Base-by-base conservation (phyloP, 1,140 invertebrate genomes). In the Bombus haemorrhoidalis region DNA sequence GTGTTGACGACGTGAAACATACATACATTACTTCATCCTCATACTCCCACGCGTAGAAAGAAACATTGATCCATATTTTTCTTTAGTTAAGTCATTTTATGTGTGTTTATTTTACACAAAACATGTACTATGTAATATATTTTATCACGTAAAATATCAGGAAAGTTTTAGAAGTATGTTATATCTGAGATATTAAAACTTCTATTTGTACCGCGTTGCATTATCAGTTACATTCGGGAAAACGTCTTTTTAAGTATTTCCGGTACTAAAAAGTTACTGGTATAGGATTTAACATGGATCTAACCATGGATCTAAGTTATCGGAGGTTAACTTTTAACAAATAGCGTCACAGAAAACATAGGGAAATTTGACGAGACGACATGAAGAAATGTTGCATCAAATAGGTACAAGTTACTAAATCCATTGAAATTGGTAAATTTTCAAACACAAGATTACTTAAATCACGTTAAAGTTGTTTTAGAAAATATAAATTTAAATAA, bases 401-500 rank as follows among this genome's bases (percentile, higher is more conserved):
- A 43, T 68, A 53, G 28, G 5, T 37, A 47, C 12, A 75, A 34
- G 15, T 53, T 28, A 43, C 15, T 13, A 39, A 57, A 43, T 37
- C 3, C 13, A 73, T 57, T 25, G 25, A 64, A 74, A 72, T 79
- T 28, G 32, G 32, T 47, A 62, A 43, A 64, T 81, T 85, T 81
- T 73, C 5, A 57, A 85, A 81, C 53, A 41, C 34, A 62, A 64
- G 39, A 64, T 53, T 53, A 53, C 47, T 53, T 53, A 53, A 53
- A 53, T 34, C 18, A 25, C 3, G 18, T 34, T 53, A 39, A 76
- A 32, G n/a, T 75, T 66, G 32, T 37, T 76, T 76, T 76, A 59
- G 32, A 47, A 71, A 59, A 57, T n/a, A 78, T 43, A 69, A 71
- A 84, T 71, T 59, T 84, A 84, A 84, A 84, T 59, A 57, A 32